Evolutionary conservation across 2,797 vertebrate genomes (phyloP).

Genomic region (Choloepus didactylus): DNA sequence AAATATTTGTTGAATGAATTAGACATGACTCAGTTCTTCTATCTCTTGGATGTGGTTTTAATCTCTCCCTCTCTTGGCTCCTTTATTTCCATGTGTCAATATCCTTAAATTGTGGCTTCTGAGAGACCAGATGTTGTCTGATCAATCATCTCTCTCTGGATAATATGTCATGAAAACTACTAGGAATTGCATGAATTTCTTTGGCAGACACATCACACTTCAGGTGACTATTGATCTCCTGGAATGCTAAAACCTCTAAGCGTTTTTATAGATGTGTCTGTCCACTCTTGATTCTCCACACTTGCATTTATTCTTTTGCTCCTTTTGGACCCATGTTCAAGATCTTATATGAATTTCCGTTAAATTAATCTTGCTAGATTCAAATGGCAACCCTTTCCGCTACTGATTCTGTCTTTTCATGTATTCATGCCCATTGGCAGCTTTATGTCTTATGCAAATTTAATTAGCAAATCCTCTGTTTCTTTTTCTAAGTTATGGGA

Average conservation of each 20-base stretch:
- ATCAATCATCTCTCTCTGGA: background rate
- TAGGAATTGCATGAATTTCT: constrained; percentile 12
- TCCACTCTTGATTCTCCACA: background rate
- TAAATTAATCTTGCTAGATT: constrained; percentile 11
- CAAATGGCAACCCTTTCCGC: background rate
- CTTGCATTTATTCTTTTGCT: background rate
- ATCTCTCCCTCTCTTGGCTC: background rate
- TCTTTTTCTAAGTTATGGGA: background rate
- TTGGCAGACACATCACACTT: background rate
- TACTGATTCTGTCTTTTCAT: constrained; percentile 12
- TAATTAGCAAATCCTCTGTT: background rate
- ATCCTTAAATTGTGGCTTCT: background rate
- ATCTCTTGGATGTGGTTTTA: constrained; percentile 34
- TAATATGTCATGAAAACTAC: background rate
- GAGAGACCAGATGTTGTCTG: constrained; percentile 46
- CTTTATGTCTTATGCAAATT: background rate
- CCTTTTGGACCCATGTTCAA: background rate
- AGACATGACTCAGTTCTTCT: background rate
- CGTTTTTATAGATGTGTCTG: background rate
- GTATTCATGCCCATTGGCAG: background rate
- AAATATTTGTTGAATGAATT: constrained; percentile 45
- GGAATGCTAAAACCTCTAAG: background rate
- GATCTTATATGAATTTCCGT: background rate
- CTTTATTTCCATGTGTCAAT: constrained; percentile 41
- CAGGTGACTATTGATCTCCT: background rate